Percentiles rank a stretch among this genome's conserved stretches.
phyloP scores from a whole-genome alignment of 2,113 vertebrate species.

The Neodon shergylaensis region DNA sequence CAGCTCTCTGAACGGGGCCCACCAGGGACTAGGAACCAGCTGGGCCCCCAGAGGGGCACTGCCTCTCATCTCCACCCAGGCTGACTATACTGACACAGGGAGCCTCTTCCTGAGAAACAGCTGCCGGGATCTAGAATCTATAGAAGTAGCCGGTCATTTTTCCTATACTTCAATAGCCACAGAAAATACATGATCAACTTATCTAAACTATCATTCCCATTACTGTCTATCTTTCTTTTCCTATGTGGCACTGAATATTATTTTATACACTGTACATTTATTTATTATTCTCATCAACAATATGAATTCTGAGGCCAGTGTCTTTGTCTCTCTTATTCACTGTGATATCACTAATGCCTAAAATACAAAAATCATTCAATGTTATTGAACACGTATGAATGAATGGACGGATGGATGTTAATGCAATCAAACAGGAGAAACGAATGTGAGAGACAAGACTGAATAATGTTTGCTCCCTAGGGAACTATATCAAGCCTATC shows the following conservation, averaged over 20 bases:
- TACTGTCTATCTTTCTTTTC: neutral
- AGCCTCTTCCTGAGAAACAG: neutral
- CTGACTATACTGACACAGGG: neutral
- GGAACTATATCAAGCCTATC: conserved; percentile 6
- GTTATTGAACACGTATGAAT: neutral
- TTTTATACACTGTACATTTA: neutral
- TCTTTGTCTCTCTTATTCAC: neutral
- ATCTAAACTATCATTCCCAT: neutral
- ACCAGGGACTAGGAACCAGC: neutral
- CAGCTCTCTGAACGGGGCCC: neutral
- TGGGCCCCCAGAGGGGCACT: neutral
- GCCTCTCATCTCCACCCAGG: neutral
- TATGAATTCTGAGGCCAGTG: neutral
- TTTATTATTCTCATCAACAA: conserved; percentile 11
- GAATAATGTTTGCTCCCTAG: neutral
- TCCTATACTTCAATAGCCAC: neutral
- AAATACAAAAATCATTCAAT: conserved; percentile 36
- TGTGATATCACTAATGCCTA: neutral
- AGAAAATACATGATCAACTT: neutral
- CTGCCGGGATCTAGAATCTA: neutral
- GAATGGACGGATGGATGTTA: neutral
- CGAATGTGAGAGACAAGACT: neutral
- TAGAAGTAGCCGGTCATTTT: neutral
- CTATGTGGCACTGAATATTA: neutral
- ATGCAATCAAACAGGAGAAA: neutral